Conservation (phyloP, 92 coral and sea anemone species). For the Zoanthus gigantus region DNA sequence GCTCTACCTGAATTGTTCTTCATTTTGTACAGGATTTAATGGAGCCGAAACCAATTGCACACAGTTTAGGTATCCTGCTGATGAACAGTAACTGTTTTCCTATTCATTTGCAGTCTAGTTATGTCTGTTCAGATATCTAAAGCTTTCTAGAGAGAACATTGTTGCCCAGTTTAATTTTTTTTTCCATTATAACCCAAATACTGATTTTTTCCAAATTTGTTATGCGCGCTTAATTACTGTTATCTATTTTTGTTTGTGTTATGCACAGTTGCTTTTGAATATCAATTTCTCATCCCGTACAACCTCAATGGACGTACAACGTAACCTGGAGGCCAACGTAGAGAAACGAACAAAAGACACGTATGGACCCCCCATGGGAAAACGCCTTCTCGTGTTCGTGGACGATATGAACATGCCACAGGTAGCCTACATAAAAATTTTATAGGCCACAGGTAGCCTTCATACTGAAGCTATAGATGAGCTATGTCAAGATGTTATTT, state of each 20-base stretch:
- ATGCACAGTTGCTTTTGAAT: constrained; percentile 82
- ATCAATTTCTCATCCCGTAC: constrained; percentile 99
- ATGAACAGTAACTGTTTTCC: no score
- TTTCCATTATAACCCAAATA: no score
- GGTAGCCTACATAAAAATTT: constrained; percentile 43
- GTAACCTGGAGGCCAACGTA: constrained; percentile 98
- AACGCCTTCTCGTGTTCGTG: constrained; percentile 95
- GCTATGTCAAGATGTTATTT: not conserved
- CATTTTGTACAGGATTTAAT: no score
- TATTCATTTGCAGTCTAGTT: no score
- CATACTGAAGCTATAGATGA: not conserved
- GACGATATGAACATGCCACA: constrained; percentile 99
- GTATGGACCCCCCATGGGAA: constrained; percentile 99
- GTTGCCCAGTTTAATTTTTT: no score
- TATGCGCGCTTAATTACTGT: not conserved
- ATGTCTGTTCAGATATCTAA: no score
- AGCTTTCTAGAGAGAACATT: no score
- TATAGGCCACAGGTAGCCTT: not conserved
- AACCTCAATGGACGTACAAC: constrained; percentile 98
- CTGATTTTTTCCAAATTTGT: no score
- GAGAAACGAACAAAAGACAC: constrained; percentile 99
- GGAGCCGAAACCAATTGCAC: no score
- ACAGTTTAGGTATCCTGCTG: no score
- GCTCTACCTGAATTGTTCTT: no score
- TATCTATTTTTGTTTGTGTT: not conserved